These are phyloP conservation scores for Diabrotica balteata DNA, from an alignment of 2,888 invertebrate species.

Conservation along the genomic window DNA sequence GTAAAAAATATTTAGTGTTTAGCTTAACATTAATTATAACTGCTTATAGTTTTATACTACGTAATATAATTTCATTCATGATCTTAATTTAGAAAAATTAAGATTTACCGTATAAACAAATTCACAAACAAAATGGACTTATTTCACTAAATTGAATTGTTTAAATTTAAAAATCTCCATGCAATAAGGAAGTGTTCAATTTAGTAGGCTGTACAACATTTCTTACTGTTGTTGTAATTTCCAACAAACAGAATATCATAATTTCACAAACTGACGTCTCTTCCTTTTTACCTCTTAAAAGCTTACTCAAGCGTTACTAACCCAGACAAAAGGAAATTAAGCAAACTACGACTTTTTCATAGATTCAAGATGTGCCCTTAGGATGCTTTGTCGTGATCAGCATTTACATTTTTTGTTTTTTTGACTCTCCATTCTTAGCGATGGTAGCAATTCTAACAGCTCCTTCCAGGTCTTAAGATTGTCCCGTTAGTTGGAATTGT, in stretches of 20 bases:
- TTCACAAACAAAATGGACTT: too few relatives aligned
- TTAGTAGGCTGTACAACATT: background rate
- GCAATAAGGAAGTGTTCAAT: background rate
- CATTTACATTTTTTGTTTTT: constrained; percentile 15
- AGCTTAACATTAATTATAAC: too few relatives aligned
- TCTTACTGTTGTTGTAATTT: background rate
- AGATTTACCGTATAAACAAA: too few relatives aligned
- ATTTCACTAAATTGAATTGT: too few relatives aligned
- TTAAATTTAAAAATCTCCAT: background rate
- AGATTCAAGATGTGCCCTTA: constrained; percentile 20
- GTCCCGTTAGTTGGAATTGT: constrained; percentile 33
- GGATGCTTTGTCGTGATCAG: constrained; percentile 23
- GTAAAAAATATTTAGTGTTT: too few relatives aligned
- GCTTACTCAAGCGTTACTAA: constrained; percentile 20
- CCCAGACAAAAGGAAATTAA: constrained; percentile 27
- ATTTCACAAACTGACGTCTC: constrained; percentile 4
- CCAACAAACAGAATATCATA: background rate
- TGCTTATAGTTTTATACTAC: too few relatives aligned
- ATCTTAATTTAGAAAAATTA: too few relatives aligned
- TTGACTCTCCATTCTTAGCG: constrained; percentile 15
- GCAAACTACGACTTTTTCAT: constrained; percentile 15
- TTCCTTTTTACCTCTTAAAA: constrained; percentile 13
- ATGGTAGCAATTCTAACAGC: constrained; percentile 24
- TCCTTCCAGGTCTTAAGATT: constrained; percentile 26
- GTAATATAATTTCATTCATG: too few relatives aligned